Evolutionary conservation across 2,888 invertebrate species (phyloP), one percentile per base, ranked within the genome.

Genomic region (Morinoia aosen): DNA sequence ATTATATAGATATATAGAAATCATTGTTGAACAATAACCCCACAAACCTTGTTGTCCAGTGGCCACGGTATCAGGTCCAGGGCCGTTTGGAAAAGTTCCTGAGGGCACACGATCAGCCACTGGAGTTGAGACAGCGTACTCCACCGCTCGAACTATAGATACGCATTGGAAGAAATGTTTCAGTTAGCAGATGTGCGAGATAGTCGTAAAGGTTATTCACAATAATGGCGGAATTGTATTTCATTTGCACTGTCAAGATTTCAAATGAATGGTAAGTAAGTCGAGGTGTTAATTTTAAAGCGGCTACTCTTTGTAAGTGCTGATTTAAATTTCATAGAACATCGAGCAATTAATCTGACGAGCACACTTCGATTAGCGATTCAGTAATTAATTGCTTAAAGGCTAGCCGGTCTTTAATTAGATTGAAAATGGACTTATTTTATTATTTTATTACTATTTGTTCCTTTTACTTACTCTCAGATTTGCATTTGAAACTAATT

Each of bases 1-100:
- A 48, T 48, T 48, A 2, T 48, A 4, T 48, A 48, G 48, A 48
- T 4, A 48, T 48, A 48, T 48, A 48, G 48, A 48, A 48, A 48
- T 48, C 48, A 5, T 48, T 48, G 3, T 48, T 48, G 14, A 14
- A 14, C 2, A 90, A 90, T 90, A 8, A 14, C 39, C 16, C 10
- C 48, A 40, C 90, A 12, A 40, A 90, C 90, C 90, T 48, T 90
- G 90, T 90, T 90, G 90, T 90, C 90, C 40, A 90, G 90, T 7
- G 19, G 14, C 90, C 90, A 90, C 7, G 90, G 90, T 25, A 90
- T 1, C 16, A 40, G 16, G 90, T 90, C 40, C 90, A 90, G 40
- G 16, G 90, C 90, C 0, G 48, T 40, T 39, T 14, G 39, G 40
- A 48, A 48, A 10, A 90, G 90, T 19, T 48, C 90, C 90, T 16